Evolutionary conservation across 2,888 invertebrate genomes (phyloP).

Genomic region (Deilephila elpenor): DNA sequence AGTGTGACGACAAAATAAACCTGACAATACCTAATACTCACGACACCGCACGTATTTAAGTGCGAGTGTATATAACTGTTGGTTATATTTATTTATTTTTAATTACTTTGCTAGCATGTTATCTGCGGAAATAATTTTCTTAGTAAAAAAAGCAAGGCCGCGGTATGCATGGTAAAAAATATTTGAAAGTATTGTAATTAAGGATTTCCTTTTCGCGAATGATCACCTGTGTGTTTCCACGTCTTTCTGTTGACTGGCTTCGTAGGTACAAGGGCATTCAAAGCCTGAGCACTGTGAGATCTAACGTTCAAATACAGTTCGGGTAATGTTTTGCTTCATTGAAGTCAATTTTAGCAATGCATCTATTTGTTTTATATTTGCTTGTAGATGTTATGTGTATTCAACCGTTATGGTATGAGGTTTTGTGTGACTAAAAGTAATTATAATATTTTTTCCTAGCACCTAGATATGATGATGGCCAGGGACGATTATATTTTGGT

Average conservation of each 20-base stretch:
- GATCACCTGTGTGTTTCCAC: not conserved
- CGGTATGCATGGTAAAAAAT: not conserved
- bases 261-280: not conserved
- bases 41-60: too few species aligned
- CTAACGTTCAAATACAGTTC: not conserved
- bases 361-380: too few species aligned
- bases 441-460: too few species aligned
- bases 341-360: too few species aligned
- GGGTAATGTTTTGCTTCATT: too few species aligned
- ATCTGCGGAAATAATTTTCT: not conserved
- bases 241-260: not conserved
- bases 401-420: too few species aligned
- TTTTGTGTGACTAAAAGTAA: too few species aligned
- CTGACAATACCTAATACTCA: too few species aligned
- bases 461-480: too few species aligned
- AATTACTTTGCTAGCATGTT: not conserved
- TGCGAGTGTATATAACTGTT: not conserved
- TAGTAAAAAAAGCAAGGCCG: slow-evolving; percentile 23
- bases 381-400: too few species aligned
- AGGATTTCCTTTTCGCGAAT: not conserved
- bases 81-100: not conserved
- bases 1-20: too few species aligned
- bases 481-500: too few species aligned
- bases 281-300: not conserved
- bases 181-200: not conserved